Evolutionary conservation across 2,888 invertebrate species (phyloP).

Genomic region (Tiliacea citrago): DNA sequence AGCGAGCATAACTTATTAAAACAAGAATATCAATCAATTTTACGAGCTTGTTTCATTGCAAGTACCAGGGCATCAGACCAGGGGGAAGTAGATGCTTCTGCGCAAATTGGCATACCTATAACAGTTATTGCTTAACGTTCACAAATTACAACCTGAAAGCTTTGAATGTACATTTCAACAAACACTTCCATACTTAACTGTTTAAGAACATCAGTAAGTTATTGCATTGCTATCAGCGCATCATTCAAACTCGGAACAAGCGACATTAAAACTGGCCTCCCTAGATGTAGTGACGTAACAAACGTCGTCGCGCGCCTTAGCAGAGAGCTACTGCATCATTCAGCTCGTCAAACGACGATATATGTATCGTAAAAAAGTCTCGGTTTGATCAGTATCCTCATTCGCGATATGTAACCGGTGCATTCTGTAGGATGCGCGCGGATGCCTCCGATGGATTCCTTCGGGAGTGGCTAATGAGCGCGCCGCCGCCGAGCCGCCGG

Average conservation of each 20-base stretch:
- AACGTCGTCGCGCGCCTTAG: neutral
- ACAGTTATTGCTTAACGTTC: neutral
- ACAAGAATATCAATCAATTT: conserved; percentile 52
- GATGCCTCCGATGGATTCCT: conserved; percentile 50
- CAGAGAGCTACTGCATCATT: neutral
- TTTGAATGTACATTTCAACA: too few relatives aligned
- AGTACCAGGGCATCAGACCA: conserved; percentile 24
- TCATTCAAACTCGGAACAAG: neutral
- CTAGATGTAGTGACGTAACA: neutral
- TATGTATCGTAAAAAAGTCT: conserved; percentile 29
- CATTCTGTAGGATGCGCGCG: conserved; percentile 37
- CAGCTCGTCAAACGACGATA: conserved; percentile 15
- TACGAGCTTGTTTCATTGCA: conserved; percentile 43
- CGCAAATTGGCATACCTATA: neutral
- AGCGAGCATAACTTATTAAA: conserved; percentile 43
- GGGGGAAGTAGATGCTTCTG: conserved; percentile 1
- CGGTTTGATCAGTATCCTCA: conserved; percentile 31
- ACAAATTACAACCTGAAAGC: neutral
- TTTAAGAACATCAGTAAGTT: neutral
- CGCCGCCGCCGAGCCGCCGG: neutral
- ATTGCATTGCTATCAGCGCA: neutral
- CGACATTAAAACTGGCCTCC: neutral
- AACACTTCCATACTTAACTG: too few relatives aligned
- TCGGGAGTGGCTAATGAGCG: conserved; percentile 64
- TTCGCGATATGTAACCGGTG: conserved; percentile 47